phyloP scores from a whole-genome alignment of 2,797 vertebrate genomes.

The Pyrocephalus nanus region DNA sequence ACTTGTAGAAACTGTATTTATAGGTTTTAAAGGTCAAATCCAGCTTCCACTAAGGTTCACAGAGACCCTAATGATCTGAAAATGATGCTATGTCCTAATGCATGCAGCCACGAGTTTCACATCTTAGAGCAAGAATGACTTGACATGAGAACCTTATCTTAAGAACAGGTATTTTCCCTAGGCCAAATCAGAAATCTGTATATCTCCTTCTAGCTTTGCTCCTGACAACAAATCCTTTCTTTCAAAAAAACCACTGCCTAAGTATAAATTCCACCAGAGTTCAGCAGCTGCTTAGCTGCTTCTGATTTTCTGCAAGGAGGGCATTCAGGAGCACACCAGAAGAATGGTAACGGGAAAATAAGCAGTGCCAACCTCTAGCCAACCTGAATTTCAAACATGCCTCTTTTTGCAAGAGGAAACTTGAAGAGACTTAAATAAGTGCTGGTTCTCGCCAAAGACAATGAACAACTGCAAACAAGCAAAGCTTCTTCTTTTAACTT shows the following conservation, averaged over 20 bases:
- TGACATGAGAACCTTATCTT: background rate
- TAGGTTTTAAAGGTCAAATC: slow-evolving; percentile 73
- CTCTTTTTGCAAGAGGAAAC: background rate
- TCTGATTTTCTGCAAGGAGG: background rate
- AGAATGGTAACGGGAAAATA: background rate
- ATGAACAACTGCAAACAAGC: background rate
- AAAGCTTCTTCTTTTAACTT: background rate
- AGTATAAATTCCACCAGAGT: background rate
- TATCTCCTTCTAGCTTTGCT: background rate
- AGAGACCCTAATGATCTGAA: slow-evolving; percentile 49
- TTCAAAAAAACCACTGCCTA: background rate
- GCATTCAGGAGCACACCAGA: background rate
- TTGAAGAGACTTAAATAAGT: background rate
- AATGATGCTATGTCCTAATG: slow-evolving; percentile 26
- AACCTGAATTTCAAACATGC: background rate
- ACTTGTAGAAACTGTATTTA: slow-evolving; percentile 69
- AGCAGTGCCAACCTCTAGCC: background rate
- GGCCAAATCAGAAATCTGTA: background rate
- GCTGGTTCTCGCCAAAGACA: background rate
- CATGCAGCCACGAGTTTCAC: background rate
- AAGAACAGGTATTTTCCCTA: background rate
- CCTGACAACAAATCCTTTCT: background rate
- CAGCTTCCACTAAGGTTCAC: slow-evolving; percentile 46
- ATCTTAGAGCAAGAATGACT: background rate
- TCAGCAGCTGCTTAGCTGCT: background rate